Conservation (phyloP, 1,140 invertebrate species). For the Meteorus sp. region DNA sequence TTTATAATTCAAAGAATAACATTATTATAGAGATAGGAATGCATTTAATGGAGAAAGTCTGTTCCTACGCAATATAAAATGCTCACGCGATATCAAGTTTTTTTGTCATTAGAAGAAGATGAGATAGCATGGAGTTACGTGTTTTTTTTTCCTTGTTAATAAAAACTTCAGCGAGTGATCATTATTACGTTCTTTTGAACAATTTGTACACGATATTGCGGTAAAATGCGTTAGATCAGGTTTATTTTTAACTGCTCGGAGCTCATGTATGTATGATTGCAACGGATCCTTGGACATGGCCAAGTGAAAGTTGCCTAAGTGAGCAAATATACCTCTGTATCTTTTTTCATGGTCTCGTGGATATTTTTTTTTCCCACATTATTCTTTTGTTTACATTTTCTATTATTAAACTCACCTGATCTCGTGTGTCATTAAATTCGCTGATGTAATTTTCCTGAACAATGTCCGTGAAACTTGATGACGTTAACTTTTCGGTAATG, state of each 20-base stretch:
- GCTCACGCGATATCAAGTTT: too few relatives aligned
- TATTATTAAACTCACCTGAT: slow-evolving; percentile 13
- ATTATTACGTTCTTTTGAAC: slow-evolving; percentile 13
- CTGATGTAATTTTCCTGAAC: slow-evolving; percentile 16
- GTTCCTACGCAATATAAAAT: too few relatives aligned
- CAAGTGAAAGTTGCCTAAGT: slow-evolving; percentile 16
- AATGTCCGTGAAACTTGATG: slow-evolving; percentile 24
- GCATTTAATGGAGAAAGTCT: too few relatives aligned
- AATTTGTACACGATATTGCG: slow-evolving; percentile 1
- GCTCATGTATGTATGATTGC: neutral
- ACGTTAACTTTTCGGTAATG: slow-evolving; percentile 22
- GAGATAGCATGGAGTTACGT: too few relatives aligned
- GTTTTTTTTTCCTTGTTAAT: too few relatives aligned
- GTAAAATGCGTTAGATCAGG: slow-evolving; percentile 33
- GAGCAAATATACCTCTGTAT: neutral
- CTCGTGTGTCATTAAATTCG: slow-evolving; percentile 17
- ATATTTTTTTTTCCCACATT: neutral
- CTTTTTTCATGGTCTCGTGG: neutral
- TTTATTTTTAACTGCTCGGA: slow-evolving; percentile 36
- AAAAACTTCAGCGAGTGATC: slow-evolving; percentile 1
- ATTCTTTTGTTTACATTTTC: neutral
- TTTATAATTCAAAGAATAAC: too few relatives aligned
- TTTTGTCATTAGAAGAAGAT: too few relatives aligned
- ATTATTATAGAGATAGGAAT: too few relatives aligned
- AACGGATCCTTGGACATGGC: slow-evolving; percentile 5